Base-by-base conservation (phyloP, 2,888 invertebrate genomes). In the Nomada hirtipes region DNA sequence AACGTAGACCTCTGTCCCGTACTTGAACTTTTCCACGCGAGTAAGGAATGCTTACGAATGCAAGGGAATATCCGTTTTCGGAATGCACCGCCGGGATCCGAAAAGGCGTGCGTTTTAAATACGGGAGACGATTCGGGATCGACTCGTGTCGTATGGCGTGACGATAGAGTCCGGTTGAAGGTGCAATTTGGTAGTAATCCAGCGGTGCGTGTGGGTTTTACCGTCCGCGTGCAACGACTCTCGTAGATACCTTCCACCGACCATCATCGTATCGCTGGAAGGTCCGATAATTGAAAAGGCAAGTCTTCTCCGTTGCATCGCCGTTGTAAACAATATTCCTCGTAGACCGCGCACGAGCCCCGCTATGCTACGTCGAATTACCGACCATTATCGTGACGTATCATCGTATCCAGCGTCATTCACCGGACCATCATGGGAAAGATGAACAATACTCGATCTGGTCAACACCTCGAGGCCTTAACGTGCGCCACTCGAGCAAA, bases 381-480 rank as follows among this genome's bases (percentile, higher is more conserved):
- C 91, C 88, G 86, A 79, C 87, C 90, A 91, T 92, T 92, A 92
- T 92, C 91, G 88, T 89, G 90, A 90, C 88, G 90, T 89, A 91
- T 92, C 91, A 91, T 91, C 91, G 90, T 89, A 80, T 69, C 29
- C 82, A 86, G 82, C 87, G 88, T 88, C 88, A 88, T 88, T 88
- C 88, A 86, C 69, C 82, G 86, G 82, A 73, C 84, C 81, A 82
- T 83, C 85, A 88, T 89, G 87, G 86, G 88, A 89, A 87, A 77
- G 80, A 83, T 76, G 89, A 90, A 90, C 90, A 89, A 90, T 89
- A 84, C 84, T 82, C 89, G 85, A 84, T 82, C 85, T 76, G 84
- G 73, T 85, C 89, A 78, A 89, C 88, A 88, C 88, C 88, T 88
- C 85, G 80, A 78, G 89, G 88, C 88, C 67, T 79, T 83, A 83